Percentiles rank a stretch among this genome's conserved stretches.
Conservation (phyloP, 2,113 vertebrate species). For the Corythoichthys haematopterus region DNA sequence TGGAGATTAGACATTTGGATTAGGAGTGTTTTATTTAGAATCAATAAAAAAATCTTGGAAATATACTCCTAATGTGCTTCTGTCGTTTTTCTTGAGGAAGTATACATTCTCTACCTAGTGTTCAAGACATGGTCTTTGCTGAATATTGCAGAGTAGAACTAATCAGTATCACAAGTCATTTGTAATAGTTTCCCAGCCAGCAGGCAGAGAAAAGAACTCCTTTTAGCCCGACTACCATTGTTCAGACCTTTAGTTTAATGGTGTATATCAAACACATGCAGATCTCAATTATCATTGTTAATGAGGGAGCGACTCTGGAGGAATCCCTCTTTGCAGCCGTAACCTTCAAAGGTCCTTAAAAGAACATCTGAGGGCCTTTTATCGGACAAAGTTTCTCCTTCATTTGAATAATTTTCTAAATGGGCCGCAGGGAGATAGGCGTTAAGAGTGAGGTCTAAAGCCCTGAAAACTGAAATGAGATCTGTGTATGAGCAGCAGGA, state of each 20-base stretch:
- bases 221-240: conserved; percentile 29
- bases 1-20: too few species aligned
- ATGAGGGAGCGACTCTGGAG: conserved; percentile 60
- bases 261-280: conserved; percentile 60
- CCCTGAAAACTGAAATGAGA: conserved; percentile 61
- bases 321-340: conserved; percentile 54
- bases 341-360: conserved; percentile 69
- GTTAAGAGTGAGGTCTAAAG: conserved; percentile 48
- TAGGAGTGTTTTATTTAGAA: too few species aligned
- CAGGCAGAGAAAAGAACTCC: conserved; percentile 19
- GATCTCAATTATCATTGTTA: conserved; percentile 67
- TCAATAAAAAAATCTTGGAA: neutral
- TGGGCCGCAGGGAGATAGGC: conserved; percentile 59
- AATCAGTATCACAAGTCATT: conserved; percentile 11
- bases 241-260: conserved; percentile 57
- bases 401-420: conserved; percentile 70
- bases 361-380: conserved; percentile 63
- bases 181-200: conserved; percentile 29
- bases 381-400: conserved; percentile 64
- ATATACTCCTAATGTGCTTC: neutral
- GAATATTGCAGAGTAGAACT: neutral
- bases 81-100: neutral
- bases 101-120: neutral
- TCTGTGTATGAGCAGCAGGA: conserved; percentile 39
- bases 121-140: neutral